Evolutionary conservation across 2,113 vertebrate species (phyloP), one percentile per base, ranked within the genome.

Genomic region (Xyliphius kryptos): DNA sequence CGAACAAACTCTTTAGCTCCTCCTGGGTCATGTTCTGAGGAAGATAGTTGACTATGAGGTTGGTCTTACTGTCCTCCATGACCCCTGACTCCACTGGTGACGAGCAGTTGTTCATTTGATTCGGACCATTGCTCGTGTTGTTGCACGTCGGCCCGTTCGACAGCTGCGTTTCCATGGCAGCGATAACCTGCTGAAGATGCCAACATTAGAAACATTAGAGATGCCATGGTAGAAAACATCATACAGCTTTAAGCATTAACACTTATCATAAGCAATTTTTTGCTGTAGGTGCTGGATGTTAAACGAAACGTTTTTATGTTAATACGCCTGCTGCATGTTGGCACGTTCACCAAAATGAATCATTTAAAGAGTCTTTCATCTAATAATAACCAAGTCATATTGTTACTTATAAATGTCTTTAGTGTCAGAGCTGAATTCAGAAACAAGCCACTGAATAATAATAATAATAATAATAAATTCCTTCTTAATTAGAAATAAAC

Each of bases 161-260:
- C 79, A 99, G 86, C 78, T 99, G 94, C 79, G 95, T 96, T 90
- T 98, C 96, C 96, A 99, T 99, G 88, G 96, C 92, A 88, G 93
- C 89, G 83, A 99, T 92, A 82, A 98, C 94, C 90, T 97, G 95
- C 91, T 95, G 85, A 88, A 91, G 78, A 87, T 66, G 82, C 22
- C 69, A 32, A 22, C 16, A 12, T 9, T 1, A 19, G 13, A 6
- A 73, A 74, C 14, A 61, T n/a, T n/a, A n/a, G n/a, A n/a, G n/a
- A n/a, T n/a, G n/a, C n/a, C n/a, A n/a, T n/a, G 17, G 37, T 19
- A 50, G 17, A 20, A 49, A 19, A 20, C 46, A 44, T 6, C 4
- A 8, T 11, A 11, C 2, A 11, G 9, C 20, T 16, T 47, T 43
- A n/a, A 21, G 15, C 16, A 26, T 63, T 8, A 16, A 52, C 6